Evolutionary conservation across 2,113 vertebrate species (phyloP), one percentile per base, ranked within the genome.

Genomic region (Machaerirhynchus nigripectus): DNA sequence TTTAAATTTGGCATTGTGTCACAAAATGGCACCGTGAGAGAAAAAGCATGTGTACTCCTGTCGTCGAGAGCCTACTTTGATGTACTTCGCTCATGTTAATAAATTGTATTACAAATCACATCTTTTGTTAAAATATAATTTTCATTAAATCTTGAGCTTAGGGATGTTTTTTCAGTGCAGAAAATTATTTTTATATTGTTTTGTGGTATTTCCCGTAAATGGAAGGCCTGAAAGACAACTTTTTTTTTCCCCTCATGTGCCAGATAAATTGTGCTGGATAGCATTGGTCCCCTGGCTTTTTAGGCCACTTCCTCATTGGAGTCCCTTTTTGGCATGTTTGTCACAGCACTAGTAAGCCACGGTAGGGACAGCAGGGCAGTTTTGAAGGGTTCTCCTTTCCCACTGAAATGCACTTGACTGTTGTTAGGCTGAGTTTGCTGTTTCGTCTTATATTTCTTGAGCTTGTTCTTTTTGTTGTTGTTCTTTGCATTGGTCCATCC

Each of bases 1-100:
- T 91, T 84, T 6, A 73, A 77, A 71, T n/a, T 87, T 95, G 65
- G n/a, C 49, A 53, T 91, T 5, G 1, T 60, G 73, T 92, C 69
- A 78, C 35, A 55, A 64, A 92, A 63, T 27, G 65, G 61, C 75
- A 23, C 27, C 22, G 2, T 31, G 17, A 52, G 61, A 89, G 44
- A 64, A 17, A 83, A 81, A 44, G 27, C 35, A 8, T 63, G 42
- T 59, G 30, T 55, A 21, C 8, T 79, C 3, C 42, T 87, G 18
- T 60, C 0, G 0, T n/a, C 78, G 60, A 75, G 40, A 39, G 12
- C 40, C 44, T 40, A 10, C 31, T 93, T 75, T 63, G 52, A 59
- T 0, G 0, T 70, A 67, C 27, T 81, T 92, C 63, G 17, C 57
- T 64, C 1, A 0, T 71, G 15, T 74, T 81, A 84, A 75, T 93